Conservation (phyloP, 2,113 vertebrate genomes). For the Empidonax traillii region DNA sequence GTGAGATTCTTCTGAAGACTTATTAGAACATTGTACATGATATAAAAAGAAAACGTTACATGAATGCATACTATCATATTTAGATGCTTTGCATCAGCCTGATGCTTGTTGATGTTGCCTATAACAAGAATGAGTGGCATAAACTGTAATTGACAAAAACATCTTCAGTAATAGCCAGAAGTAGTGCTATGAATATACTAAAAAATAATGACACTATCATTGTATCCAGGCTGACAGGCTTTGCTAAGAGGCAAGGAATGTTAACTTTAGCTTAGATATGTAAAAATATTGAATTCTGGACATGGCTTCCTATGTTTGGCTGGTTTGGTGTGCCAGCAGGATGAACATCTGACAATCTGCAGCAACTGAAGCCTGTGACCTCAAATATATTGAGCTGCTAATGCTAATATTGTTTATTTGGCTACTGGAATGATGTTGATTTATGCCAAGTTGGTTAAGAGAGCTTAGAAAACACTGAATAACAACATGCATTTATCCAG, state of each 20-base stretch:
- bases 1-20: neutral
- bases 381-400: neutral
- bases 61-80: neutral
- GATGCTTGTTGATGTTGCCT: neutral
- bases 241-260: neutral
- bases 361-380: neutral
- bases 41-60: neutral
- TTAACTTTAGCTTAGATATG: neutral
- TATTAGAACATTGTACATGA: neutral
- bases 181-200: neutral
- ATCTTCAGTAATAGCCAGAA: neutral
- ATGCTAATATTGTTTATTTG: neutral
- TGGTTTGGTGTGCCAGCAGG: neutral
- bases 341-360: neutral
- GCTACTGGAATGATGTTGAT: neutral
- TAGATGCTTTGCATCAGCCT: neutral
- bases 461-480: neutral
- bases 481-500: neutral
- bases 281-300: neutral
- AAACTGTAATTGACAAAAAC: neutral
- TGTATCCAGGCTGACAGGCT: neutral
- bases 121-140: neutral
- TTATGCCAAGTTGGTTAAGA: neutral
- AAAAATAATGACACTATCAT: neutral
- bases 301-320: neutral